Percentiles rank a stretch among this genome's conserved stretches.
phyloP scores from a whole-genome alignment of 2,888 invertebrate genomes.

The Aspidiotus destructor region DNA sequence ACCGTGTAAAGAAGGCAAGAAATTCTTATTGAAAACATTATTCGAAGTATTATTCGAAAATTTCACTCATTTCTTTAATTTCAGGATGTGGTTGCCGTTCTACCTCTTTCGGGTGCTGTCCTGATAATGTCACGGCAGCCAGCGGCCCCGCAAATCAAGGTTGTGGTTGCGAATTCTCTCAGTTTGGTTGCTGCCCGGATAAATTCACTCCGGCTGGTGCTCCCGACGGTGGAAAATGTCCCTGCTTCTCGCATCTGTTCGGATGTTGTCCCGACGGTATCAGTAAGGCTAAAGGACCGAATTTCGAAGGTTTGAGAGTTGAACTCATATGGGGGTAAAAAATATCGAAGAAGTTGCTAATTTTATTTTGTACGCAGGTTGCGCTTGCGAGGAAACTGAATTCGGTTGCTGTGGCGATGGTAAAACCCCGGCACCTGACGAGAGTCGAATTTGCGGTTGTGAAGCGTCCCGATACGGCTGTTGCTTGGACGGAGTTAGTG shows the following conservation, averaged over 20 bases:
- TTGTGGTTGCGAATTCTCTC: constrained; percentile 65
- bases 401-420: constrained; percentile 79
- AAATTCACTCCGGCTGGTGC: constrained; percentile 65
- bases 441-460: constrained; percentile 63
- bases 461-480: constrained; percentile 70
- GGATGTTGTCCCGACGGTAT: constrained; percentile 83
- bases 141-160: constrained; percentile 68
- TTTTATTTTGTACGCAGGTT: constrained; percentile 47
- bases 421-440: constrained; percentile 66
- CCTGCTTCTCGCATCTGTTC: constrained; percentile 74
- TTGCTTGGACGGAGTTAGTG: constrained; percentile 70
- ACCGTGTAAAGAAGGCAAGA: too few species aligned
- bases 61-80: background rate
- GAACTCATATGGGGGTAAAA: background rate
- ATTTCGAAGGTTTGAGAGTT: constrained; percentile 48
- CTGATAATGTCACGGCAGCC: constrained; percentile 69
- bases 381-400: constrained; percentile 64
- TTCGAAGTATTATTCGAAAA: background rate
- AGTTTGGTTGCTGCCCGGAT: constrained; percentile 77
- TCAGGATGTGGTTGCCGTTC: constrained; percentile 49
- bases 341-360: background rate
- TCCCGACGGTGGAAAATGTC: constrained; percentile 69
- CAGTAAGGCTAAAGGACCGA: constrained; percentile 62
- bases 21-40: too few species aligned
- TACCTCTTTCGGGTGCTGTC: constrained; percentile 72